A percentile compares a stretch with the other conserved stretches of the same genome.
Conservation (phyloP, 2,888 invertebrate genomes). For the Acleris emargana region DNA sequence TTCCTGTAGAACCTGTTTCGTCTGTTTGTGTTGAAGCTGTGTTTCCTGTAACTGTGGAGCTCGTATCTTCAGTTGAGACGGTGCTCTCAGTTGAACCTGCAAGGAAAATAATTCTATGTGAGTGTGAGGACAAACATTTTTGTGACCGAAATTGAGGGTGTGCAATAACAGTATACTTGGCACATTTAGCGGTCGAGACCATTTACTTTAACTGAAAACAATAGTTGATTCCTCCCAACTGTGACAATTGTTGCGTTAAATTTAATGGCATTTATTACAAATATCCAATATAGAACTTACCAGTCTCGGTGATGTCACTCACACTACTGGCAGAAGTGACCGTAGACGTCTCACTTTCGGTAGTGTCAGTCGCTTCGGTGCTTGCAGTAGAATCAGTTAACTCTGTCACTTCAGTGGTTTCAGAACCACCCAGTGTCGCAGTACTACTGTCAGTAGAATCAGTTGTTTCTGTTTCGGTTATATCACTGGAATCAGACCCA, state of each 20-base stretch:
- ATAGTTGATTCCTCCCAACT: no score
- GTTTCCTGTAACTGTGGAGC: neutral
- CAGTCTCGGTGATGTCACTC: neutral
- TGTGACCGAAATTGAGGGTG: no score
- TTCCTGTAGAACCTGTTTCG: conserved; percentile 32
- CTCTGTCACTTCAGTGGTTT: neutral
- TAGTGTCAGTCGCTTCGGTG: neutral
- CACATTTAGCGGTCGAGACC: no score
- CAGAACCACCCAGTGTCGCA: neutral
- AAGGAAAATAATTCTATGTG: no score
- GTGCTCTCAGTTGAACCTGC: no score
- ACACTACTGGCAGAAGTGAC: neutral
- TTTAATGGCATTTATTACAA: no score
- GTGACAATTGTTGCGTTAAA: no score
- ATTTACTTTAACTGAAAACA: no score
- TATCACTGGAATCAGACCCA: conserved; percentile 8
- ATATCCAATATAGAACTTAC: neutral
- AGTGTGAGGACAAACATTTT: no score
- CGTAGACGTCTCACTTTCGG: neutral
- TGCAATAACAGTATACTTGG: no score
- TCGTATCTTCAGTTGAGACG: no score
- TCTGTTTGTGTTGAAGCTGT: conserved; percentile 10
- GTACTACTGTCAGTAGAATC: conserved; percentile 6
- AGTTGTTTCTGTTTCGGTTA: conserved; percentile 9
- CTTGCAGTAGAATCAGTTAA: neutral